phyloP scores from a whole-genome alignment of 1,140 invertebrate species.

The Stegodyphus mimosarum region DNA sequence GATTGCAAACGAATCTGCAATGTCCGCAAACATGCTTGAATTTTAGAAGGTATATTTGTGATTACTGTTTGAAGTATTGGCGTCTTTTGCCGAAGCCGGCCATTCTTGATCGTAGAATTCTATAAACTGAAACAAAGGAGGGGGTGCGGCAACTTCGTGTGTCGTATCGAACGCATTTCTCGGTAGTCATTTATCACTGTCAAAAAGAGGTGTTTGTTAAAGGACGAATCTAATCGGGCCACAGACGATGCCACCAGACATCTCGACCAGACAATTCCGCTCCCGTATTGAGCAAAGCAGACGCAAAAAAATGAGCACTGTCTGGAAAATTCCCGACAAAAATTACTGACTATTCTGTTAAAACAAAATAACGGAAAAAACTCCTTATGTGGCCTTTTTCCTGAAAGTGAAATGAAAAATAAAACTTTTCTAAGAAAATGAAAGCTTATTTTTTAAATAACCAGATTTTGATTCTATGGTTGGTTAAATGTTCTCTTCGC shows the following conservation, averaged over 20 bases:
- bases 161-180: slow-evolving; percentile 28
- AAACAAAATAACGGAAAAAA: slow-evolving; percentile 39
- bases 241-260: slow-evolving; percentile 23
- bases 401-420: no score
- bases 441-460: no score
- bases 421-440: no score
- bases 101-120: no score
- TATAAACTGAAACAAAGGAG: not conserved
- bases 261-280: slow-evolving; percentile 25
- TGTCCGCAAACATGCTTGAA: no score
- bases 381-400: no score
- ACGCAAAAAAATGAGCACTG: slow-evolving; percentile 6
- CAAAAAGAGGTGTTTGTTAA: slow-evolving; percentile 51
- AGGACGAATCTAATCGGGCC: not conserved
- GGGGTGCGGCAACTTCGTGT: slow-evolving; percentile 2
- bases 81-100: no score
- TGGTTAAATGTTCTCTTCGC: no score
- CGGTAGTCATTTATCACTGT: slow-evolving; percentile 52
- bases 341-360: not conserved
- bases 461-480: no score
- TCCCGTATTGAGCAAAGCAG: slow-evolving; percentile 10
- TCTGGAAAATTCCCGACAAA: slow-evolving; percentile 41
- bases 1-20: no score
- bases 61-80: no score
- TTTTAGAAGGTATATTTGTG: no score